phyloP scores from a whole-genome alignment of 2,113 vertebrate species.

The Elephas maximus region DNA sequence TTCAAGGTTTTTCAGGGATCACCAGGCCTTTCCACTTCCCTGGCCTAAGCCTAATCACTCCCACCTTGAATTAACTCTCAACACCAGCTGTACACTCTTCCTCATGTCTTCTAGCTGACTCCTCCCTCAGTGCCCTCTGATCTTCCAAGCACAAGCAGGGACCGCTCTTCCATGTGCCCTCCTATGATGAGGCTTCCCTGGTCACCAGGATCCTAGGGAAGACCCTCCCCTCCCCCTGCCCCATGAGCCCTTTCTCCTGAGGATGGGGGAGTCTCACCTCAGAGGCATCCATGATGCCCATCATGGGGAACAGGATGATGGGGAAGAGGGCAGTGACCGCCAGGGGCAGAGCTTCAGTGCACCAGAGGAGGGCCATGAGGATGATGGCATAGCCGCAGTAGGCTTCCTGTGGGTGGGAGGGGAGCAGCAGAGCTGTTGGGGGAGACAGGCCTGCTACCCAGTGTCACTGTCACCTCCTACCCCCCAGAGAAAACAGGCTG shows the following conservation, averaged over 20 bases:
- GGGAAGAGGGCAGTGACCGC: slow-evolving; percentile 95
- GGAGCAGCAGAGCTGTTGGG: background rate
- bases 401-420: slow-evolving; percentile 89
- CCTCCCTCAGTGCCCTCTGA: background rate
- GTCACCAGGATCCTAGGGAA: background rate
- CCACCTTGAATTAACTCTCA: background rate
- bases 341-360: slow-evolving; percentile 95
- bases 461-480: background rate
- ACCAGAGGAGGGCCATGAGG: slow-evolving; percentile 96
- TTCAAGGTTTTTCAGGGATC: background rate
- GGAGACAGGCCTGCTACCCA: background rate
- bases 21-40: background rate
- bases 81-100: background rate
- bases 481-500: background rate
- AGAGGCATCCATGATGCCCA: slow-evolving; percentile 94
- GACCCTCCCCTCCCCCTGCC: background rate
- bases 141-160: background rate
- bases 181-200: background rate
- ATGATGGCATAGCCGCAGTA: slow-evolving; percentile 94
- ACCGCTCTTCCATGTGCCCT: background rate
- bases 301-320: slow-evolving; percentile 94
- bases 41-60: background rate
- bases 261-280: slow-evolving; percentile 85
- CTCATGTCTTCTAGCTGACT: background rate
- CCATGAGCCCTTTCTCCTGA: background rate